These are phyloP conservation scores for Solenopsis fugax DNA, from an alignment of 1,140 invertebrate genomes.

Conservation along the genomic window DNA sequence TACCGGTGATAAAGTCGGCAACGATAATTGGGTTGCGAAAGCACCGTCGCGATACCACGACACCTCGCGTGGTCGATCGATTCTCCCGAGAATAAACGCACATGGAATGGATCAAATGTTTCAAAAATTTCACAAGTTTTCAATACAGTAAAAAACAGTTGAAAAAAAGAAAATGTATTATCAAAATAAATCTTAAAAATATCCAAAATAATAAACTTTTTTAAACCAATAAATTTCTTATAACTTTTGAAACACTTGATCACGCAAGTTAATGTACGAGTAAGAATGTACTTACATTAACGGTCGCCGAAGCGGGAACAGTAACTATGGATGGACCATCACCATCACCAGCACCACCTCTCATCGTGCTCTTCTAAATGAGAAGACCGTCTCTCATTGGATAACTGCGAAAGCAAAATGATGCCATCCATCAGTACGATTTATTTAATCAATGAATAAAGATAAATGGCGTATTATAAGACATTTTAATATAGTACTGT, in stretches of 20 bases:
- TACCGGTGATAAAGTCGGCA: conserved; percentile 72
- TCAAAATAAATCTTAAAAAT: background rate
- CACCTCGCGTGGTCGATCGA: conserved; percentile 32
- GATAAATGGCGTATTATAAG: background rate
- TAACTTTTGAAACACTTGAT: background rate
- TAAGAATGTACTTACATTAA: conserved; percentile 78
- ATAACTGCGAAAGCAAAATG: conserved; percentile 71
- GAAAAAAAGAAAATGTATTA: background rate
- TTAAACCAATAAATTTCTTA: background rate
- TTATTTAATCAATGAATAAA: conserved; percentile 3
- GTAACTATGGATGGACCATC: conserved; percentile 82
- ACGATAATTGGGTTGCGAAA: conserved; percentile 66
- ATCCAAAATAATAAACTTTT: background rate
- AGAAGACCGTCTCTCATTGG: conserved; percentile 50
- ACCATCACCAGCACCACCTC: conserved; percentile 85
- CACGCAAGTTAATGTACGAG: background rate
- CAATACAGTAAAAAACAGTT: background rate
- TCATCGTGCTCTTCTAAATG: conserved; percentile 74
- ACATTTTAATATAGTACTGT: background rate
- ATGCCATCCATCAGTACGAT: background rate
- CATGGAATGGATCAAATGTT: background rate
- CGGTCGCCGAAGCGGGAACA: conserved; percentile 83
- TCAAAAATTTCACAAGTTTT: background rate
- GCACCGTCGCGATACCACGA: conserved; percentile 41
- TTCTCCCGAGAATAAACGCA: conserved; percentile 27